A percentile compares a stretch with the other conserved stretches of the same genome.
phyloP scores from a whole-genome alignment of 2,888 invertebrate species.

The Pollenia amentaria region DNA sequence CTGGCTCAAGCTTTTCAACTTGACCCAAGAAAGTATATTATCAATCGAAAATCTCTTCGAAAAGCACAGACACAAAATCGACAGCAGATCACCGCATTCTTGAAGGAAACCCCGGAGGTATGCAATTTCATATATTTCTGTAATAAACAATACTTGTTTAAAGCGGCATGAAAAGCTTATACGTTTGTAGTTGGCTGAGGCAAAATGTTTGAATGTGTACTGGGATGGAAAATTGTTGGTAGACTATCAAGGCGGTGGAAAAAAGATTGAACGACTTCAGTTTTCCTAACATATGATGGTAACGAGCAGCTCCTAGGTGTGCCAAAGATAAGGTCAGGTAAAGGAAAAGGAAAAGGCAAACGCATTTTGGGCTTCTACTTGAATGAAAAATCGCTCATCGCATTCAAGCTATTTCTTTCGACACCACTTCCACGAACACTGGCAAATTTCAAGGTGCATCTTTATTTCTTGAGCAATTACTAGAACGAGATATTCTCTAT shows the following conservation, averaged over 20 bases:
- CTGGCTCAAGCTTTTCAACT: too few species aligned
- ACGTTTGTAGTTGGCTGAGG: neutral
- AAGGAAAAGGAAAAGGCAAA: too few species aligned
- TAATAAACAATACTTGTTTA: slow-evolving; percentile 6
- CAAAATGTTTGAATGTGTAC: too few species aligned
- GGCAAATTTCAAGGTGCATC: slow-evolving; percentile 1
- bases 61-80: neutral
- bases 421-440: neutral
- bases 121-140: neutral
- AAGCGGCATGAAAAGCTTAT: neutral
- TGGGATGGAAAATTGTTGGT: too few species aligned
- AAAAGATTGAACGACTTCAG: slow-evolving; percentile 1
- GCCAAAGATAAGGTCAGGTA: neutral
- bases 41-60: too few species aligned
- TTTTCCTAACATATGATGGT: slow-evolving; percentile 4
- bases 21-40: too few species aligned
- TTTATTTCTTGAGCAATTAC: too few species aligned
- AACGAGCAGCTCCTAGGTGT: too few species aligned
- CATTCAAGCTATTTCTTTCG: too few species aligned
- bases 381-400: neutral
- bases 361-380: slow-evolving; percentile 1
- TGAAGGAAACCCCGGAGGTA: neutral
- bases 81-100: neutral
- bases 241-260: too few species aligned
- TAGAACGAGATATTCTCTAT: too few species aligned